Conservation (phyloP, 2,113 vertebrate genomes). For the Puma concolor region DNA sequence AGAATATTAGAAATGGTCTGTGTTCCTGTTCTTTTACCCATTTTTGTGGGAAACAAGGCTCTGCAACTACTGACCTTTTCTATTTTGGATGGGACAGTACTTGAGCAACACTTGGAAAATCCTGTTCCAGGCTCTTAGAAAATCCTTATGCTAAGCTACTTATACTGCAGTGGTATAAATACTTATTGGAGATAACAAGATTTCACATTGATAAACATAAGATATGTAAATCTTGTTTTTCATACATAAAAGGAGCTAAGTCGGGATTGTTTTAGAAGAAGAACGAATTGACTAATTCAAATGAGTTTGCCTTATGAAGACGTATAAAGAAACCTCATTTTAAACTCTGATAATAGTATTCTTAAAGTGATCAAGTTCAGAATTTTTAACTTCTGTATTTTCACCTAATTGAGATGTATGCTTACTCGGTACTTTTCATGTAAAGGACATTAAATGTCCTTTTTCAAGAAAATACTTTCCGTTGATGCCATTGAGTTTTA, state of each 20-base stretch:
- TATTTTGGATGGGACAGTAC: not conserved
- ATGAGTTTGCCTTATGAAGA: not conserved
- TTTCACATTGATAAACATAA: constrained; percentile 16
- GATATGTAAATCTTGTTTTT: not conserved
- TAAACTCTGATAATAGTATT: not conserved
- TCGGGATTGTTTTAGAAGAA: not conserved
- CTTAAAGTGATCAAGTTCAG: not conserved
- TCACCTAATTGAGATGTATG: not conserved
- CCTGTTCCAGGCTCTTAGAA: not conserved
- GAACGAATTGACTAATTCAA: not conserved
- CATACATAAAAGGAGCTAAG: not conserved
- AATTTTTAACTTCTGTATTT: constrained; percentile 6
- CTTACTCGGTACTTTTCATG: not conserved
- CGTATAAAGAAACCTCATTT: not conserved
- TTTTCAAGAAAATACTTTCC: constrained; percentile 4
- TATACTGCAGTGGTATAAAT: not conserved
- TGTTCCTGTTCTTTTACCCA: not conserved
- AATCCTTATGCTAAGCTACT: not conserved
- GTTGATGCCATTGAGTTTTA: not conserved
- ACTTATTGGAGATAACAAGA: not conserved
- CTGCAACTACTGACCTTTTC: not conserved
- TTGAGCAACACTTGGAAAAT: not conserved
- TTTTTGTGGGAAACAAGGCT: not conserved
- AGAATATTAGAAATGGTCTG: not conserved
- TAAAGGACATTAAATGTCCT: not conserved